Base-by-base conservation (phyloP, 2,888 invertebrate species). In the Muscina levida region DNA sequence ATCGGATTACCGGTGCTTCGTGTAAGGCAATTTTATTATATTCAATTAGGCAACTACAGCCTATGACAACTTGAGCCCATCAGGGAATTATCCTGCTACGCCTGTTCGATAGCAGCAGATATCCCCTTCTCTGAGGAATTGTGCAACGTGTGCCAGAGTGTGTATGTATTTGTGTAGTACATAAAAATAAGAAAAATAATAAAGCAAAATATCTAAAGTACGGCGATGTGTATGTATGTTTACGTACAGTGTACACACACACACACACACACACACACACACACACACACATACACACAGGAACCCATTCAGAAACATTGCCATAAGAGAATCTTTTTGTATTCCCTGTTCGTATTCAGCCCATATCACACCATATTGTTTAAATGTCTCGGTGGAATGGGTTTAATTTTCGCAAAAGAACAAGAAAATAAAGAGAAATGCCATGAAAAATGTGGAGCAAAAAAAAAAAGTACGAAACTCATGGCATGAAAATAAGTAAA, bases 301-400 rank as follows among this genome's bases (percentile, higher is more conserved):
- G 31, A 31, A 31, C 8, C 3, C 31, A 5, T 5, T 31, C 4
- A 31, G 8, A 31, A 8, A 8, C 3, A 31, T 5, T 31, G 31
- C 8, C 31, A 31, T 3, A 53, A 4, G 24, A 22, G 22, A 53
- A 19, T 15, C 19, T 24, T 53, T 53, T 53, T 53, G 19, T 51
- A 19, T 26, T 26, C 26, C 26, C 26, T 8, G 15, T 37, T 31
- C 37, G 8, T 57, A 11, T 59, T 2, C 59, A 37, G 26, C n/a
- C 31, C 17, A 37, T 24, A 68, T 26, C 17, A 73, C 44, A 65
- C 2, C 62, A 67, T 56, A 37, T 56, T 79, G 62, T 57, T 76
- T 56, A 48, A 80, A 72, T 65, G 68, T 42, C 13, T 73, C 46
- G 70, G 62, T 65, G 57, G 31, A 76, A 70, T 72, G 76, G 67